phyloP scores from a whole-genome alignment of 2,113 vertebrate species.

The Sapajus apella region DNA sequence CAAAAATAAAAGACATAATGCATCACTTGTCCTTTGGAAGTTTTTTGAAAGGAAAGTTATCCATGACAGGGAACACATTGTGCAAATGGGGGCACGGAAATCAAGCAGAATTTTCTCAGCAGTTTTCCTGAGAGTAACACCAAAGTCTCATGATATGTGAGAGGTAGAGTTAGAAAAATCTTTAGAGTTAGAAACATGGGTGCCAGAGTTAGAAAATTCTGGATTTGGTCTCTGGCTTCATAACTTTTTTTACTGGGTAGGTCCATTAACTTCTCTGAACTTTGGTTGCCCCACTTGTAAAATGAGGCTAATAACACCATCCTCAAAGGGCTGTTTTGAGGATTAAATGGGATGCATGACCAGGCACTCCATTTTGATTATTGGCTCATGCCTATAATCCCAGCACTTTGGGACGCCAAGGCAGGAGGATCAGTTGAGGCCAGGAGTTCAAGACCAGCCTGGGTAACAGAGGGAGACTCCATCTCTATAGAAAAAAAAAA shows the following conservation, averaged over 20 bases:
- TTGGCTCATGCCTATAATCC: no score
- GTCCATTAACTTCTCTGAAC: neutral
- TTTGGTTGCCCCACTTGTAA: neutral
- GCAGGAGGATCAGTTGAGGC: no score
- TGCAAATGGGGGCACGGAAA: neutral
- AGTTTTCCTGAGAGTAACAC: neutral
- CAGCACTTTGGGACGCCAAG: no score
- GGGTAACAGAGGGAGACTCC: no score
- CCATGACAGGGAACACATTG: neutral
- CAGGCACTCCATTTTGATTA: no score
- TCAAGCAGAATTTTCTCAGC: neutral
- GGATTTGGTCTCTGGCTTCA: neutral
- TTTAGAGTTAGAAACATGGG: neutral
- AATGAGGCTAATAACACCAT: neutral
- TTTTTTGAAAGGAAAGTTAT: slow-evolving; percentile 35
- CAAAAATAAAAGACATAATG: slow-evolving; percentile 55
- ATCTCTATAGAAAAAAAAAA: no score
- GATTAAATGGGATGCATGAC: no score
- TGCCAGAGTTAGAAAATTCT: neutral
- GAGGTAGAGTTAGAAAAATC: neutral
- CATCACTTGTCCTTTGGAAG: slow-evolving; percentile 34
- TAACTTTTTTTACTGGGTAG: neutral
- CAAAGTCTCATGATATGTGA: neutral
- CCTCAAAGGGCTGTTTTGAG: neutral
- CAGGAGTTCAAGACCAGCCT: no score